A percentile compares a stretch with the other conserved stretches of the same genome.
Conservation (phyloP, 2,888 invertebrate genomes). For the Hetaerina titia region DNA sequence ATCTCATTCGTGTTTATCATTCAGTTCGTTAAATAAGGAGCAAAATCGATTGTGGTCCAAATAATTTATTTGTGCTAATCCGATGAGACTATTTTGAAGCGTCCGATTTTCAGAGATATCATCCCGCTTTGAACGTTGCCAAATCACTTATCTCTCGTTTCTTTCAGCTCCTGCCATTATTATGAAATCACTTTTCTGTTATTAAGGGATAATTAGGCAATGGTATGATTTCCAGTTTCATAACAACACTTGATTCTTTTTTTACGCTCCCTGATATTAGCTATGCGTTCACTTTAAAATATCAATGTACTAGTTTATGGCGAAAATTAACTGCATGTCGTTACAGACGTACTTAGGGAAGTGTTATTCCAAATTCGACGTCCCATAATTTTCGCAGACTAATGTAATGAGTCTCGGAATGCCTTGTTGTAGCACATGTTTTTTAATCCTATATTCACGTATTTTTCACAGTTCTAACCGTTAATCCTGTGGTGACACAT, state of each 20-base stretch:
- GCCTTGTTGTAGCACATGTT: neutral
- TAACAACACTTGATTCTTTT: neutral
- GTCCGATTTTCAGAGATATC: neutral
- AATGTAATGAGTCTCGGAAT: neutral
- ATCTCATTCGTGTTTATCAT: neutral
- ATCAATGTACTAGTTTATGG: neutral
- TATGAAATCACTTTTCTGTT: neutral
- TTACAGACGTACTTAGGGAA: neutral
- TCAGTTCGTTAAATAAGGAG: neutral
- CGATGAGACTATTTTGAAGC: neutral
- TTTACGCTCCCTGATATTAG: neutral
- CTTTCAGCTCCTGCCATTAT: neutral
- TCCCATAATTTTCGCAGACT: neutral
- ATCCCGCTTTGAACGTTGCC: neutral
- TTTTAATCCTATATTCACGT: too few species aligned
- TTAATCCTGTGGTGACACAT: neutral
- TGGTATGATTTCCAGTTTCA: neutral
- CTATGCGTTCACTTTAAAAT: neutral
- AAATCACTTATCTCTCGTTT: neutral
- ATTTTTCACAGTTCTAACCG: neutral
- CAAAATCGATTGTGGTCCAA: conserved; percentile 10
- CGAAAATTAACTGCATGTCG: neutral
- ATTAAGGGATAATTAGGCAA: neutral
- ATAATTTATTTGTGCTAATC: conserved; percentile 21
- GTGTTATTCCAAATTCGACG: neutral